Evolutionary conservation across 2,888 invertebrate species (phyloP), one percentile per base, ranked within the genome.

Genomic region (Metalampra italica): DNA sequence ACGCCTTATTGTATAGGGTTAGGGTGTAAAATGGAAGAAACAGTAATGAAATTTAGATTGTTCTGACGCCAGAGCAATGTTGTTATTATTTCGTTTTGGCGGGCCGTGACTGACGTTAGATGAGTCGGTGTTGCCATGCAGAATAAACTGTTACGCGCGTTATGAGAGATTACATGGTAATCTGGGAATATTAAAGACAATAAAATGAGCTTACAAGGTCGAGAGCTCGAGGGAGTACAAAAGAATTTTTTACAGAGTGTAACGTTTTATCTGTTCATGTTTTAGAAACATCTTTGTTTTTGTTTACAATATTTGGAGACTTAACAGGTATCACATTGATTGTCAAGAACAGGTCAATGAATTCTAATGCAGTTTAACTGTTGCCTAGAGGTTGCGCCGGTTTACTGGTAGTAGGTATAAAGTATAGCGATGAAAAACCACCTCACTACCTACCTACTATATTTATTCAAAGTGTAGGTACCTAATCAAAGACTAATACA

Each of bases 121-220:
- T n/a, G 82, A 82, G 83, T 76, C 79, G 80, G 78, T 85, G 88
- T 86, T 88, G 79, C 85, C 87, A 87, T 84, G 87, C 83, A 84
- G 82, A 89, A 89, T 88, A 88, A 89, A 87, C 87, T 82, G 87
- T 83, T 83, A 78, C 83, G 75, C 75, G 70, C 79, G 81, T 87
- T 87, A 87, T 86, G 83, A 87, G 86, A 82, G 88, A 88, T 89
- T 89, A 85, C 64, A 62, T 70, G 72, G 78, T 89, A 89, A 89
- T 88, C 88, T 88, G 88, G 86, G 86, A 86, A 88, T 88, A 89
- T 88, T 87, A 83, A 85, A 88, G 83, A 88, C 88, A 88, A 88
- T 87, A 82, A 87, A 86, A 86, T 85, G 75, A 84, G 84, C 85
- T 86, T 79, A 82, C 66, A 62, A 66, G 66, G 68, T 75, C 55